Conservation (phyloP, 1,140 invertebrate species). For the Oncopeltus fasciatus region DNA sequence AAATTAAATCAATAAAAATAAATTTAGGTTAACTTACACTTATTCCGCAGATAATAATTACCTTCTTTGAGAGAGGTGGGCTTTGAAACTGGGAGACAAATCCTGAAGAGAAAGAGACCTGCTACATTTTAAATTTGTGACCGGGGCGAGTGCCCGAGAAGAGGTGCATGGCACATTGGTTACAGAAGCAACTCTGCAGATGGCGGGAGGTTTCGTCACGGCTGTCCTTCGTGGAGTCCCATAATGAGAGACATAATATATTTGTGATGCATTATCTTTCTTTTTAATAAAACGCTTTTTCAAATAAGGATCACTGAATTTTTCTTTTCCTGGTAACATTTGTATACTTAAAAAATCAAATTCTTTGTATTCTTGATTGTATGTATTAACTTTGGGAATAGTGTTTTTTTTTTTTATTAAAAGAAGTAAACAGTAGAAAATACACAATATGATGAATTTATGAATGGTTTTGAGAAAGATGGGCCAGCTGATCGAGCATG, state of each 20-base stretch:
- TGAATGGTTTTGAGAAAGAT: too few relatives aligned
- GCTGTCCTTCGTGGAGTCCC: not conserved
- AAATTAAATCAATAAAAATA: too few relatives aligned
- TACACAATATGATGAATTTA: too few relatives aligned
- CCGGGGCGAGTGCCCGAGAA: not conserved
- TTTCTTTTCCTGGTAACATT: too few relatives aligned
- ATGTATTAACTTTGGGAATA: too few relatives aligned
- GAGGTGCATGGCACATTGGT: not conserved
- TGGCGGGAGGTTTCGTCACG: not conserved
- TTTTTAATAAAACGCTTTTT: not conserved
- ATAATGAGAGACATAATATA: not conserved
- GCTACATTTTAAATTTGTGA: not conserved
- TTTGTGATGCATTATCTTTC: not conserved
- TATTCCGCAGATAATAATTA: not conserved
- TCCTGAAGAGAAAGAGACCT: not conserved
- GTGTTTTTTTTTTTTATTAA: too few relatives aligned
- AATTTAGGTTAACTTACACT: too few relatives aligned
- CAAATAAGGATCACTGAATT: too few relatives aligned
- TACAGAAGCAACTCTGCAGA: not conserved
- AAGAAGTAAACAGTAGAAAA: too few relatives aligned
- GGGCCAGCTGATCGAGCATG: not conserved
- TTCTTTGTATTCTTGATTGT: too few relatives aligned
- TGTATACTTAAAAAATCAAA: too few relatives aligned
- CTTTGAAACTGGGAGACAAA: not conserved
- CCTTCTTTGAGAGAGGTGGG: not conserved